Base-by-base conservation (phyloP, 2,113 vertebrate genomes). In the Chelonoidis abingdonii region DNA sequence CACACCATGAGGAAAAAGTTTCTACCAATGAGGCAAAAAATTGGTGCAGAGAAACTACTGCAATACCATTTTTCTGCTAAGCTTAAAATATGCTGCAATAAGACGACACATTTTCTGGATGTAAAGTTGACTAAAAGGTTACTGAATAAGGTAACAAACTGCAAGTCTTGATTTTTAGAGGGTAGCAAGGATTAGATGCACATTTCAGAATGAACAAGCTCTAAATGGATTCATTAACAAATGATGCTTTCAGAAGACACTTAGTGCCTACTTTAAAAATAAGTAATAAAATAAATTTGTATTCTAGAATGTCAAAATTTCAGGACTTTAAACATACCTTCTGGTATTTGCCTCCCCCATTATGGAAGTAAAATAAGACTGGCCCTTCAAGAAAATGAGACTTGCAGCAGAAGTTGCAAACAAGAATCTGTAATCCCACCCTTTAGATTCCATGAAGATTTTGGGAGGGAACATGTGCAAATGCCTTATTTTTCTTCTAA, bases 41-140 rank as follows among this genome's bases (percentile, higher is more conserved):
- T 59, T 94, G 87, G 82, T 97, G 92, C 89, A 96, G 69, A 89
- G 83, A 96, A 95, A 80, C 81, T 96, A 86, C 95, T 97, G 89
- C 95, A 97, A 94, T 95, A 94, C 83, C 88, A 76, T 93, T 96
- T 62, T 62, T 88, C 49, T 96, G 94, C 93, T 96, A 97, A 96
- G 84, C 93, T 94, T 85, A 85, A 97, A 96, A 95, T 79, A 92
- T 21, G 75, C 89, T 96, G 95, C 87, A 93, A 53, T 47, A 97
- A 94, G 89, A 94, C 65, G 90, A 80, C 57, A 94, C 69, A 95
- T 96, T 97, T 96, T 93, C 29, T 93, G 85, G 94, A 97, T 79
- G 87, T 86, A 82, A 95, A 95, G 91, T 94, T 96, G 94, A 96
- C 65, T 94, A 92, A 85, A 93, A 96, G 96, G 90, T 93, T 97